Conservation (phyloP, 2,113 vertebrate genomes). For the Orycteropus afer region DNA sequence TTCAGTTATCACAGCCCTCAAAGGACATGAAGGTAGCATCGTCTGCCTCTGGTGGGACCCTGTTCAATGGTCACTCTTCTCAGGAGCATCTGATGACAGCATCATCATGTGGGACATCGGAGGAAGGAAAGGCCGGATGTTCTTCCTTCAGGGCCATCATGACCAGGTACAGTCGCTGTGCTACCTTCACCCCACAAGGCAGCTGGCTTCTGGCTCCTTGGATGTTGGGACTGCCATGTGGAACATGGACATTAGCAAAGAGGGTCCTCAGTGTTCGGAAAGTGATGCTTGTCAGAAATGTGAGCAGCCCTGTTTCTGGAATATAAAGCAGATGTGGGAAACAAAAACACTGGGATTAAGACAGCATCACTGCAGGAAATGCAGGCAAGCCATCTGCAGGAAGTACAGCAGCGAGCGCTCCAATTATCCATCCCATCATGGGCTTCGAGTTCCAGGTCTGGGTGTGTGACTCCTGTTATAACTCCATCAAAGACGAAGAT, state of each 20-base stretch:
- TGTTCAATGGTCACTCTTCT: slow-evolving; percentile 95
- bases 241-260: no score
- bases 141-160: slow-evolving; percentile 97
- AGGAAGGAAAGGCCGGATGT: slow-evolving; percentile 93
- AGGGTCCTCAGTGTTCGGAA: slow-evolving; percentile 98
- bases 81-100: slow-evolving; percentile 97
- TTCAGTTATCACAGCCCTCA: slow-evolving; percentile 94
- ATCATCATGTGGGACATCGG: slow-evolving; percentile 99
- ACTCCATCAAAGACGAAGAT: slow-evolving; percentile 97
- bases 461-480: slow-evolving; percentile 95
- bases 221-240: no score
- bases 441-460: slow-evolving; percentile 99
- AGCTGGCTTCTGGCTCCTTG: no score
- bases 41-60: slow-evolving; percentile 97
- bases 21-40: slow-evolving; percentile 97
- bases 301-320: slow-evolving; percentile 99
- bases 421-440: slow-evolving; percentile 95
- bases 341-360: slow-evolving; percentile 94
- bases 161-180: no score
- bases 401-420: slow-evolving; percentile 97
- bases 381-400: slow-evolving; percentile 95
- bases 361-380: slow-evolving; percentile 99
- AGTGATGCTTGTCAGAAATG: slow-evolving; percentile 99
- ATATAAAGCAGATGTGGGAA: slow-evolving; percentile 99
- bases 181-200: no score